Percentiles rank a stretch among this genome's conserved stretches.
These are phyloP conservation scores for Hyperopisus bebe DNA, from an alignment of 2,113 vertebrate genomes.

Conservation along the genomic window DNA sequence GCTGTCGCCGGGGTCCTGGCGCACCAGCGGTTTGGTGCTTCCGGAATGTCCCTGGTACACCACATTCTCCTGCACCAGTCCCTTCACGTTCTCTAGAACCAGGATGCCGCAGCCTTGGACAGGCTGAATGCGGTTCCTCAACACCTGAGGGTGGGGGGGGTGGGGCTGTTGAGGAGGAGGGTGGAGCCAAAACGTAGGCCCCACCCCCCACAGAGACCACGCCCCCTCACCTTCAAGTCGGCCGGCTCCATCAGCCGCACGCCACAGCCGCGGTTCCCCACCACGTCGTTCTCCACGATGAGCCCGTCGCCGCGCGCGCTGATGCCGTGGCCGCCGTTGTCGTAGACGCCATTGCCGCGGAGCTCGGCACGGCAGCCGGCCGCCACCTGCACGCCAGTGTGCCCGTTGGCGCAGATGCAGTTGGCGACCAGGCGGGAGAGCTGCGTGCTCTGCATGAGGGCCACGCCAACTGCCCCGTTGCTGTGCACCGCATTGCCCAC, in stretches of 20 bases:
- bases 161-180: neutral
- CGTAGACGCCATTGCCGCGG: slow-evolving; percentile 77
- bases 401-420: slow-evolving; percentile 73
- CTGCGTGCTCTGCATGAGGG: slow-evolving; percentile 74
- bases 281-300: slow-evolving; percentile 79
- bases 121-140: slow-evolving; percentile 80
- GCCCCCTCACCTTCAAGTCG: slow-evolving; percentile 69
- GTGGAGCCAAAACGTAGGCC: neutral
- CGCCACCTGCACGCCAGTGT: slow-evolving; percentile 69
- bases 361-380: slow-evolving; percentile 75
- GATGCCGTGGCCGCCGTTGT: slow-evolving; percentile 72
- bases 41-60: slow-evolving; percentile 75
- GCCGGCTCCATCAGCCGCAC: slow-evolving; percentile 69
- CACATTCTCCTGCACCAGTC: slow-evolving; percentile 77
- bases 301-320: slow-evolving; percentile 68
- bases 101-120: slow-evolving; percentile 70
- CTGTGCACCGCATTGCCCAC: slow-evolving; percentile 71
- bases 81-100: slow-evolving; percentile 70
- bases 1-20: slow-evolving; percentile 56
- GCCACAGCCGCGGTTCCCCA: slow-evolving; percentile 72
- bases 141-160: slow-evolving; percentile 52
- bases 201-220: neutral
- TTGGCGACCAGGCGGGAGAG: slow-evolving; percentile 73
- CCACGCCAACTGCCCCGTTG: slow-evolving; percentile 66
- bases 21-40: slow-evolving; percentile 64